These are phyloP conservation scores for Eudemis profundana DNA, from an alignment of 2,888 invertebrate species.

Conservation along the genomic window DNA sequence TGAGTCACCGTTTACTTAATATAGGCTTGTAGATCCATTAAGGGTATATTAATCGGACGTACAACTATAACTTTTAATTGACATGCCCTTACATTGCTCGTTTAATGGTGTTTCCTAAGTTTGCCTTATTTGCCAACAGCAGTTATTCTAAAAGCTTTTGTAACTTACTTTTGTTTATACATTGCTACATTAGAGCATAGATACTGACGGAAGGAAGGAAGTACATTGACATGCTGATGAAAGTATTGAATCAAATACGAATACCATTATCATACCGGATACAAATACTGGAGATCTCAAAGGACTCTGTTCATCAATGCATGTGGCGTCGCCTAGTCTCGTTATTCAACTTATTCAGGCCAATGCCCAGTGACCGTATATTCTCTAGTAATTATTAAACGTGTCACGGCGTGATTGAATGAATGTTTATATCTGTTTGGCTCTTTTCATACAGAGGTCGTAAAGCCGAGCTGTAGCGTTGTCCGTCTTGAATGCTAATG, in stretches of 20 bases:
- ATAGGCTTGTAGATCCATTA: constrained; percentile 4
- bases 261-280: constrained; percentile 9
- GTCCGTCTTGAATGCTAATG: constrained; percentile 36
- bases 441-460: constrained; percentile 25
- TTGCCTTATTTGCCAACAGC: constrained; percentile 20
- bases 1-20: constrained; percentile 2
- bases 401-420: constrained; percentile 38
- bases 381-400: constrained; percentile 37
- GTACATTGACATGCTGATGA: constrained; percentile 10
- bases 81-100: constrained; percentile 48
- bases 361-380: constrained; percentile 66
- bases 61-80: constrained; percentile 50
- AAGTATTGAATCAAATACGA: background rate
- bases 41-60: background rate
- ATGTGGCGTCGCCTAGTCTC: constrained; percentile 67
- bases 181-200: background rate
- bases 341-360: constrained; percentile 67
- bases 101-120: constrained; percentile 6
- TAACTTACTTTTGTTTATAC: background rate
- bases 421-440: constrained; percentile 37
- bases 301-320: constrained; percentile 48
- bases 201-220: constrained; percentile 18
- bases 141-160: background rate
- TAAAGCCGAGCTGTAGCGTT: constrained; percentile 9
- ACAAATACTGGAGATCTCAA: constrained; percentile 35